These are phyloP conservation scores for Ophion ellenae DNA, from an alignment of 2,888 invertebrate genomes.

Conservation along the genomic window DNA sequence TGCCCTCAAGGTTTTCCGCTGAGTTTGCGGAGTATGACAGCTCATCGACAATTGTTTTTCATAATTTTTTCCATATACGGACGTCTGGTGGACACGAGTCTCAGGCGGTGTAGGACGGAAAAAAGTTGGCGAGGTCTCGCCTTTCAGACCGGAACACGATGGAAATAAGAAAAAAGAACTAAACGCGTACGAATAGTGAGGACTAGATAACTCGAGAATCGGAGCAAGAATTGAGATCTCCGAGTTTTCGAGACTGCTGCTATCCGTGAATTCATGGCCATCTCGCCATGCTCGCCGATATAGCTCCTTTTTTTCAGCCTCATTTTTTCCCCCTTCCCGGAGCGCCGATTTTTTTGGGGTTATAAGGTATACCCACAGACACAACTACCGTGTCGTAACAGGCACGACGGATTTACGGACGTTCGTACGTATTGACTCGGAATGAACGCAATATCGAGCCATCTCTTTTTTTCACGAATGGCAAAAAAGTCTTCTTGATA, in stretches of 20 bases:
- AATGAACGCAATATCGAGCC: slow-evolving; percentile 11
- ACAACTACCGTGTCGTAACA: slow-evolving; percentile 6
- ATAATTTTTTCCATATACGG: background rate
- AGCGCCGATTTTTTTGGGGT: slow-evolving; percentile 32
- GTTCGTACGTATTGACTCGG: slow-evolving; percentile 5
- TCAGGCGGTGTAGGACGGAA: background rate
- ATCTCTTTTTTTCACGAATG: background rate
- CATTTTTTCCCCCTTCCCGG: slow-evolving; percentile 17
- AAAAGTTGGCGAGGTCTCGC: slow-evolving; percentile 45
- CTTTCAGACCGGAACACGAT: slow-evolving; percentile 56
- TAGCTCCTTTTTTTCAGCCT: slow-evolving; percentile 39
- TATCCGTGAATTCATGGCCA: slow-evolving; percentile 57
- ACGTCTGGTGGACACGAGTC: background rate
- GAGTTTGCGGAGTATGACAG: background rate
- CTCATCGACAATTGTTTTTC: slow-evolving; percentile 3
- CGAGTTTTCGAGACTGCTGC: slow-evolving; percentile 40
- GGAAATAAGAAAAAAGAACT: slow-evolving; percentile 33
- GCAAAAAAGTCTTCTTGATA: slow-evolving; percentile 18
- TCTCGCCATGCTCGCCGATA: slow-evolving; percentile 27
- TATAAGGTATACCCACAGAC: background rate
- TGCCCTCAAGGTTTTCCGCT: background rate
- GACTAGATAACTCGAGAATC: slow-evolving; percentile 34
- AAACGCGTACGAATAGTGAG: slow-evolving; percentile 18
- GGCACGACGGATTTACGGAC: slow-evolving; percentile 9
- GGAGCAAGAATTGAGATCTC: slow-evolving; percentile 30